phyloP scores from a whole-genome alignment of 2,113 vertebrate genomes.

The Ophiodon elongatus region DNA sequence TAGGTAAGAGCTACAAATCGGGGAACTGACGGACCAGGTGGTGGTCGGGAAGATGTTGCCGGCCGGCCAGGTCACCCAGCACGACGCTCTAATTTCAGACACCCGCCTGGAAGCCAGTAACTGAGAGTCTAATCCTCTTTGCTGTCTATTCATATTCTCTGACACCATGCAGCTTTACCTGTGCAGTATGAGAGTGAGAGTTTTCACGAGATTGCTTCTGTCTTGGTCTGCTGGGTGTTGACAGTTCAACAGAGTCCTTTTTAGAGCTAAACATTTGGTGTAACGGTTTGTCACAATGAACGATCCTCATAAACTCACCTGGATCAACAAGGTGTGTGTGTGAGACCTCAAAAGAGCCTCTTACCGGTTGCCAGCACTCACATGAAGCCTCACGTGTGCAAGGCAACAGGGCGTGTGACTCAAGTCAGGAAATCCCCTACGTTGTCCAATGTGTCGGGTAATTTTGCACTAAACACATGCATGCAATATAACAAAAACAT shows the following conservation, averaged over 20 bases:
- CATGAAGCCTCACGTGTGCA: constrained; percentile 20
- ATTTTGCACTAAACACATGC: background rate
- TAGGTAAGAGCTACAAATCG: constrained; percentile 38
- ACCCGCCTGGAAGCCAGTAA: constrained; percentile 37
- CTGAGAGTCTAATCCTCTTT: constrained; percentile 75
- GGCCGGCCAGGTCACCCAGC: constrained; percentile 47
- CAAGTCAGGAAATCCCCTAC: constrained; percentile 9
- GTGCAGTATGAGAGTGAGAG: constrained; percentile 9
- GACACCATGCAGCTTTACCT: constrained; percentile 42
- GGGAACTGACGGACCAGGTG: constrained; percentile 42
- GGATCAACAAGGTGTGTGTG: constrained; percentile 20
- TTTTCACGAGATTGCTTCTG: background rate
- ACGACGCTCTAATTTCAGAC: constrained; percentile 62
- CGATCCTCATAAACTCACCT: constrained; percentile 10
- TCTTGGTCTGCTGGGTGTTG: background rate
- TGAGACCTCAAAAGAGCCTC: constrained; percentile 23
- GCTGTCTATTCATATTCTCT: constrained; percentile 46
- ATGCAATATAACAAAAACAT: background rate
- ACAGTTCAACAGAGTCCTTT: background rate
- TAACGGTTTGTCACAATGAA: background rate
- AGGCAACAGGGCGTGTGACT: background rate
- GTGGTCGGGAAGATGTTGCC: constrained; percentile 41
- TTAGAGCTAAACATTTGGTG: background rate
- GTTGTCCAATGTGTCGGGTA: background rate
- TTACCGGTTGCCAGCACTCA: constrained; percentile 7